A percentile compares a stretch with the other conserved stretches of the same genome.
phyloP scores from a whole-genome alignment of 1,140 invertebrate species.

The Drosophila yakuba region DNA sequence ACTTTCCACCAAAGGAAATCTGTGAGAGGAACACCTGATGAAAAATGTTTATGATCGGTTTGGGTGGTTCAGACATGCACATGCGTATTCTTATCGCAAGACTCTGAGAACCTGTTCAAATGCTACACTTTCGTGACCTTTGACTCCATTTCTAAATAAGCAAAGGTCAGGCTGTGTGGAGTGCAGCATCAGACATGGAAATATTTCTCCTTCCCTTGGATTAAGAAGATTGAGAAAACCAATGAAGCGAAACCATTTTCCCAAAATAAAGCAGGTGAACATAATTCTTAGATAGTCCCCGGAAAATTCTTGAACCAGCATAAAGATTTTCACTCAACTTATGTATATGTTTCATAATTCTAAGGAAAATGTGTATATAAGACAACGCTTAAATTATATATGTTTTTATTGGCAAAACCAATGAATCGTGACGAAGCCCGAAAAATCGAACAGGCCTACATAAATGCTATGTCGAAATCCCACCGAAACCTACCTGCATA shows the following conservation, averaged over 20 bases:
- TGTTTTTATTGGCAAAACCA: not conserved
- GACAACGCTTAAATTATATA: too few species aligned
- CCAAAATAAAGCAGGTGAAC: not conserved
- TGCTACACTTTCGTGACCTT: not conserved
- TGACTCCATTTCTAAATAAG: not conserved
- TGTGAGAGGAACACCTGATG: too few species aligned
- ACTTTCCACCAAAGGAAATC: too few species aligned
- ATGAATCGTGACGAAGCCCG: constrained; percentile 5
- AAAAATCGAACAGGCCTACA: constrained; percentile 11
- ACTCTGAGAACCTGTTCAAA: not conserved
- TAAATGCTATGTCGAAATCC: not conserved
- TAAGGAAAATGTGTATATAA: too few species aligned
- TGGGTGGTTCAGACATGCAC: too few species aligned
- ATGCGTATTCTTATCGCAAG: too few species aligned
- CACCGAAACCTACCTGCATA: not conserved
- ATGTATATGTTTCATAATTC: too few species aligned
- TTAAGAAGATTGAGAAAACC: not conserved
- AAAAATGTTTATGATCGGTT: too few species aligned
- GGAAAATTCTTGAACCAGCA: not conserved
- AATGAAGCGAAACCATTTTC: not conserved
- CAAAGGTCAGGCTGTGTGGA: not conserved
- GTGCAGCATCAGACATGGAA: not conserved
- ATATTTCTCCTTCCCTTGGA: not conserved
- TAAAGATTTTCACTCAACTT: not conserved
- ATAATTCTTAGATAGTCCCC: not conserved